Conservation (phyloP, 2,888 invertebrate species). For the Spatulosminthurus flaviceps region DNA sequence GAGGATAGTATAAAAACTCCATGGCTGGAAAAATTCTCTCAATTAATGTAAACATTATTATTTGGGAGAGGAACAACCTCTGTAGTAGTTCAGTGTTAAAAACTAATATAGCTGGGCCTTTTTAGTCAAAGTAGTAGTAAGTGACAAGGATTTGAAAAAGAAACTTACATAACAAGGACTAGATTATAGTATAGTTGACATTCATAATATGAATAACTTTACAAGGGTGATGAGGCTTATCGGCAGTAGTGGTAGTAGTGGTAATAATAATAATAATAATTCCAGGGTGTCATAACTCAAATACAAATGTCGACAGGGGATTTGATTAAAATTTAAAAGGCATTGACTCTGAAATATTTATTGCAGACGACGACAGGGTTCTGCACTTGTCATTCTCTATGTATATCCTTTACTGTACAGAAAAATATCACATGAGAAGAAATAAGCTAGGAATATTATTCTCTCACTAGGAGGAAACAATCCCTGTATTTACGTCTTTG, state of each 20-base stretch:
- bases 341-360: conserved; percentile 41
- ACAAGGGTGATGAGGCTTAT: background rate
- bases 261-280: conserved; percentile 21
- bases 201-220: background rate
- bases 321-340: conserved; percentile 42
- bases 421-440: no score
- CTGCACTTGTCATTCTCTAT: no score
- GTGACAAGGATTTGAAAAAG: no score
- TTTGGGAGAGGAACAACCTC: background rate
- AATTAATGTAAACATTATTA: conserved; percentile 25
- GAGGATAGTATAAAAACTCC: background rate
- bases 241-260: background rate
- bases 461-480: no score
- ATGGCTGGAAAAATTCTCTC: background rate
- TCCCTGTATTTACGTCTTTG: no score
- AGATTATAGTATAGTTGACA: background rate
- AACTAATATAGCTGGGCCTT: no score
- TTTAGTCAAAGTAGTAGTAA: no score
- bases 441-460: no score
- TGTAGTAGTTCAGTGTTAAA: no score
- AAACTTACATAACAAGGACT: no score
- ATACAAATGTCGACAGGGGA: background rate
- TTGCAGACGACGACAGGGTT: background rate
- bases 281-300: background rate
- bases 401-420: no score